Base-by-base conservation (phyloP, 2,113 vertebrate species). In the Eira barbara region DNA sequence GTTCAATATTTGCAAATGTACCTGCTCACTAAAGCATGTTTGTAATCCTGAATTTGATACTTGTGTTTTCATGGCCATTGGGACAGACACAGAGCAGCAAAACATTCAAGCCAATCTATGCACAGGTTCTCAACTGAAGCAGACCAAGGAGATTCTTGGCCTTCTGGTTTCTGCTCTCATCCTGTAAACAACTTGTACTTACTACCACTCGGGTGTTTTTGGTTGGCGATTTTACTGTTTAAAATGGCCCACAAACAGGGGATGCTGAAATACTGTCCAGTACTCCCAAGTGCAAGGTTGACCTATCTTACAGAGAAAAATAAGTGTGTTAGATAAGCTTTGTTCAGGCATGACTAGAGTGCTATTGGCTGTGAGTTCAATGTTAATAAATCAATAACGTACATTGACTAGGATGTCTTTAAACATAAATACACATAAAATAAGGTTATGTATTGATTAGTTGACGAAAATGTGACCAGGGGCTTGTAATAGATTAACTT, bases 401-500 rank as follows among this genome's bases (percentile, higher is more conserved):
- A 82, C 25, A 69, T n/a, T 47, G 49, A 78, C 34, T n/a, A 86
- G n/a, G 45, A 49, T 89, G 15, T 42, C 59, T 95, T 89, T 45
- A 84, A 57, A 39, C 27, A 57, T 34, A 82, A 76, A 83, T 42
- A 52, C 2, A 39, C 31, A 71, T 29, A 80, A 90, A 91, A 81
- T 52, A 83, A 86, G 65, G 31, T 83, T 65, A 20, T 73, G 13
- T 71, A 80, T 85, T 90, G 31, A 93, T 52, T 11, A 39, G 55
- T 23, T 86, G 65, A 73, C 2, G 74, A 90, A 94, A 90, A 74
- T 83, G 21, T 92, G 71, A 80, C 78, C 52, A 89, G 31, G 92
- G 15, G 13, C 29, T 92, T 63, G 25, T 25, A 61, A 76, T 69
- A 87, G 71, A 89, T 6, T 21, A 87, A 81, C 1, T 25, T 73